Evolutionary conservation across 2,888 invertebrate genomes (phyloP), one percentile per base, ranked within the genome.

Genomic region (Scaptomyza cyrtandrae): DNA sequence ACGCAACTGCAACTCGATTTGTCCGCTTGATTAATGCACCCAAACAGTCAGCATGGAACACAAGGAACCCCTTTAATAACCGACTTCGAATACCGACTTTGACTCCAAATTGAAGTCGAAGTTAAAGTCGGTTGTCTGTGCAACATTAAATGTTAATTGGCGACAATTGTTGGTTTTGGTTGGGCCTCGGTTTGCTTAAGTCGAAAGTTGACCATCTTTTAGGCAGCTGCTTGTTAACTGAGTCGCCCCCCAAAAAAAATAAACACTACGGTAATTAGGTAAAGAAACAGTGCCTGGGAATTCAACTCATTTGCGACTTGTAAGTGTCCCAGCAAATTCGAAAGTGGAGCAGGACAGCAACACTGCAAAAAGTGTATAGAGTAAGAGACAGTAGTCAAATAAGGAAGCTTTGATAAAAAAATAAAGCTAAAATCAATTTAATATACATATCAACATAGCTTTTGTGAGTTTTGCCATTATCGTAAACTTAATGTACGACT

Each of bases 81-180:
- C 46, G 50, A 50, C 41, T 24, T 2, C 31, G 41, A 59, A 9
- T 43, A 31, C 9, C 19, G 11, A 19, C 35, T 57, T 16, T 7
- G 53, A 59, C 24, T 10, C 5, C 41, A 41, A 41, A 41, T 41
- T 41, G 41, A 41, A 41, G 41, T 9, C 14, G 39, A 14, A 9
- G 9, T 39, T 49, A 5, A 33, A 6, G 33, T 49, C 33, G 13
- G 41, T n/a, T 45, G n/a, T 50, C 56, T 61, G 59, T 50, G 16
- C 39, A 11, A 37, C 57, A 45, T 63, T 46, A 45, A 50, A 74
- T 65, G 67, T 83, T 83, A 83, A 83, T 83, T 83, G 85, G 82
- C 87, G 87, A 87, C 83, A 83, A 85, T 83, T 87, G 83, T 85
- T 58, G 81, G 79, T 75, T 79, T 52, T 53, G 54, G n/a, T 11